Conservation (phyloP, 2,888 invertebrate species). For the Drosophila atripex region DNA sequence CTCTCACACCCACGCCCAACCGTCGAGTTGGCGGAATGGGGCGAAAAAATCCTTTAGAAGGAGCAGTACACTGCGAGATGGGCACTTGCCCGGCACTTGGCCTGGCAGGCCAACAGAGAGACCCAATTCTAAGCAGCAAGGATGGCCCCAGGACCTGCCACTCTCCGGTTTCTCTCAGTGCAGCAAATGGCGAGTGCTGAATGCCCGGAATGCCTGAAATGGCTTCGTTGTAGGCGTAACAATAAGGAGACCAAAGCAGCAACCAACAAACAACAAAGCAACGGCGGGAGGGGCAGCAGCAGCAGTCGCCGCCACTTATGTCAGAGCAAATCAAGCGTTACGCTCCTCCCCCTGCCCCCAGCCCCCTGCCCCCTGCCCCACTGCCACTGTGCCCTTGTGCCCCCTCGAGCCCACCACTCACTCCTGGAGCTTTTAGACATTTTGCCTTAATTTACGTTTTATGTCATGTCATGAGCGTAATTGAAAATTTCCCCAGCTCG, state of each 20-base stretch:
- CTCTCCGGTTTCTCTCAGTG: not conserved
- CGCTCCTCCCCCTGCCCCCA: conserved; percentile 33
- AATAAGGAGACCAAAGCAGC: conserved; percentile 40
- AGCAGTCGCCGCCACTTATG: conserved; percentile 67
- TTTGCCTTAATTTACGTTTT: conserved; percentile 75
- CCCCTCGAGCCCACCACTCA: not conserved
- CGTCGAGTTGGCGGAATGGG: conserved; percentile 12
- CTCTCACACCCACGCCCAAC: conserved; percentile 20
- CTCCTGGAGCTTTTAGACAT: conserved; percentile 46
- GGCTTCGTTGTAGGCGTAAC: conserved; percentile 54
- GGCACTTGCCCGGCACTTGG: no score
- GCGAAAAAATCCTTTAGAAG: conserved; percentile 44
- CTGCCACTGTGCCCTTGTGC: not conserved
- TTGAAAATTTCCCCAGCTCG: conserved; percentile 64
- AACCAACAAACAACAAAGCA: conserved; percentile 11
- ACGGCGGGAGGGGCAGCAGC: conserved; percentile 25
- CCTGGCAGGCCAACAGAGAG: no score
- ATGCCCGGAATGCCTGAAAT: conserved; percentile 44
- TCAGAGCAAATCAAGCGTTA: conserved; percentile 73
- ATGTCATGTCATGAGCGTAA: conserved; percentile 78
- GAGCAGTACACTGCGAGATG: conserved; percentile 1
- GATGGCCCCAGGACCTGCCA: no score
- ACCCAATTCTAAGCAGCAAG: no score
- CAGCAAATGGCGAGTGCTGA: conserved; percentile 35
- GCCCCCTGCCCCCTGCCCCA: not conserved